A percentile compares a stretch with the other conserved stretches of the same genome.
phyloP scores from a whole-genome alignment of 2,888 invertebrate species.

The Trissolcus brochymenae region DNA sequence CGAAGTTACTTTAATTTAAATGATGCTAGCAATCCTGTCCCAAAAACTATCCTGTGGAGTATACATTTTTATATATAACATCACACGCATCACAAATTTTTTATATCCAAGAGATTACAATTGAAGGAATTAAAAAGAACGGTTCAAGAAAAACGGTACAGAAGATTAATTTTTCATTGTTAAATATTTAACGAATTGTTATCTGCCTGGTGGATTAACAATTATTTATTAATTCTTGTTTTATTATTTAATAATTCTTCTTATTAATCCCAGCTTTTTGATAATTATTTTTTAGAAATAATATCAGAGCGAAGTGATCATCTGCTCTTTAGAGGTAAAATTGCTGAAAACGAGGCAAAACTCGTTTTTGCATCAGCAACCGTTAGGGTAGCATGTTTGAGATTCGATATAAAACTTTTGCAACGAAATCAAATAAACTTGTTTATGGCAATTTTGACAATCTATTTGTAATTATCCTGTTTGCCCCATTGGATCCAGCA shows the following conservation, averaged over 20 bases:
- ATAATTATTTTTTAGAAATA: background rate
- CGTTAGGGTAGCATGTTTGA: background rate
- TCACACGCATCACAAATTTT: too few relatives aligned
- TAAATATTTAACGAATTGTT: too few relatives aligned
- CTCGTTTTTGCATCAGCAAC: background rate
- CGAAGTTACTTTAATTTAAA: slow-evolving; percentile 23
- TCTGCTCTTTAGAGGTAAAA: background rate
- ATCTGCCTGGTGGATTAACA: too few relatives aligned
- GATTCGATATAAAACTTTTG: background rate
- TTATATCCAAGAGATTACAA: too few relatives aligned
- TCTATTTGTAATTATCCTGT: background rate
- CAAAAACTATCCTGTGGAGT: slow-evolving; percentile 8
- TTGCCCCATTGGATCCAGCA: background rate
- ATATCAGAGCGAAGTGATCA: background rate
- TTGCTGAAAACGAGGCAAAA: background rate
- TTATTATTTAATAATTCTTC: too few relatives aligned
- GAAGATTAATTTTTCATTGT: too few relatives aligned
- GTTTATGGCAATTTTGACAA: background rate
- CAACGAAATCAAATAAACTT: background rate
- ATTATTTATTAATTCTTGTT: too few relatives aligned
- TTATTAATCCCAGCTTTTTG: too few relatives aligned
- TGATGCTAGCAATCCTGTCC: slow-evolving; percentile 13
- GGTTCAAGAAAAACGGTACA: too few relatives aligned
- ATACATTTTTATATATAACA: too few relatives aligned
- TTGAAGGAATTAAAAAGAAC: too few relatives aligned